A percentile compares a stretch with the other conserved stretches of the same genome.
Evolutionary conservation across 1,140 invertebrate genomes (phyloP).

Genomic region (Drosophila tristis): DNA sequence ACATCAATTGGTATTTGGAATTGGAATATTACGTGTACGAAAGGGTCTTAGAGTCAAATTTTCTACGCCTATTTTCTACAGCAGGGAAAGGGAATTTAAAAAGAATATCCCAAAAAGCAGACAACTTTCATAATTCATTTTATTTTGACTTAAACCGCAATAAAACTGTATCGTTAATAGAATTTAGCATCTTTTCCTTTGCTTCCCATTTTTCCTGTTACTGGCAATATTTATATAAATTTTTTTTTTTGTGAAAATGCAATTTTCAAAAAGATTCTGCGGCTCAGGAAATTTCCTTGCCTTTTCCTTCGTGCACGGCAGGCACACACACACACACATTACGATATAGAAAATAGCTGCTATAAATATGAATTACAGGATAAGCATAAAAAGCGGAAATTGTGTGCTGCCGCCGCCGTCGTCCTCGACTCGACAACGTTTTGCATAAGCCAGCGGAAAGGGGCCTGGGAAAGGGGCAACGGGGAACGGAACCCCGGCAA

Average conservation of each 20-base stretch:
- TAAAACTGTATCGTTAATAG: slow-evolving; percentile 44
- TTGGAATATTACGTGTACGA: background rate
- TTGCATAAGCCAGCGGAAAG: slow-evolving; percentile 72
- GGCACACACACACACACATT: slow-evolving; percentile 31
- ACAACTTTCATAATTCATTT: slow-evolving; percentile 11
- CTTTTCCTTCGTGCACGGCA: background rate
- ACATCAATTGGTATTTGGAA: background rate
- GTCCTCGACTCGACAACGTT: slow-evolving; percentile 40
- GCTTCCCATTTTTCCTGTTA: slow-evolving; percentile 8
- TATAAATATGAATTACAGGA: slow-evolving; percentile 83
- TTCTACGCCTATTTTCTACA: too few species aligned
- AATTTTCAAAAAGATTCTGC: slow-evolving; percentile 69
- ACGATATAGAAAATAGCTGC: slow-evolving; percentile 74
- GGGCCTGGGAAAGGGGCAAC: slow-evolving; percentile 30
- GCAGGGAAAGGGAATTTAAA: too few species aligned
- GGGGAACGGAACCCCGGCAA: slow-evolving; percentile 16
- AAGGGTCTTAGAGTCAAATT: background rate
- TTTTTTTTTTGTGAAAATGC: slow-evolving; percentile 54
- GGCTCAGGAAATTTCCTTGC: slow-evolving; percentile 57
- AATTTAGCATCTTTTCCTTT: slow-evolving; percentile 22
- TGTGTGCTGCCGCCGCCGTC: slow-evolving; percentile 69
- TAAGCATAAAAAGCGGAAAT: slow-evolving; percentile 83
- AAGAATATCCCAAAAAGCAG: background rate
- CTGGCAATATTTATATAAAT: slow-evolving; percentile 6
- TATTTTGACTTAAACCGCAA: slow-evolving; percentile 34